phyloP scores from a whole-genome alignment of 2,797 vertebrate species.

The Brotula barbata region DNA sequence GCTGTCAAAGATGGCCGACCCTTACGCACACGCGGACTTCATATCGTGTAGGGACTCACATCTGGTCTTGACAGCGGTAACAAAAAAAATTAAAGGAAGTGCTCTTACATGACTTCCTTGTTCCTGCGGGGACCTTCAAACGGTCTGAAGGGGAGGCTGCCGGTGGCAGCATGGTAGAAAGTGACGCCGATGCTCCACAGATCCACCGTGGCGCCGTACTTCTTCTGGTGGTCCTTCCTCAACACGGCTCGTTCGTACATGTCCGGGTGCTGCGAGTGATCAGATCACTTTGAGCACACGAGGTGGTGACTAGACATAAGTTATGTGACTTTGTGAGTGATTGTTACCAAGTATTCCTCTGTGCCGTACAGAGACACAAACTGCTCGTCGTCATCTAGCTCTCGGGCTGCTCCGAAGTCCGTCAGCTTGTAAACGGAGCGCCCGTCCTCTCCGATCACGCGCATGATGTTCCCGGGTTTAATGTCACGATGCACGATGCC shows the following conservation, averaged over 20 bases:
- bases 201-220: slow-evolving; percentile 94
- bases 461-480: slow-evolving; percentile 98
- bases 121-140: slow-evolving; percentile 96
- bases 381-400: slow-evolving; percentile 96
- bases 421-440: slow-evolving; percentile 96
- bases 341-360: slow-evolving; percentile 81
- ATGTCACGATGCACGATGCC: slow-evolving; percentile 97
- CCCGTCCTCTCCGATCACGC: slow-evolving; percentile 94
- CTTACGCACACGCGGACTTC: too few relatives aligned
- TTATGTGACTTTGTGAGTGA: too few relatives aligned
- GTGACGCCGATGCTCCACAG: slow-evolving; percentile 98
- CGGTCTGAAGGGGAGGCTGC: slow-evolving; percentile 93
- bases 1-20: too few relatives aligned
- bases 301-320: too few relatives aligned
- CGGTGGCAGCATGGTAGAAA: slow-evolving; percentile 95
- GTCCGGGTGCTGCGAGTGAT: slow-evolving; percentile 87
- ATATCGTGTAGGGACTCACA: too few relatives aligned
- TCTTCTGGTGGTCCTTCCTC: slow-evolving; percentile 97
- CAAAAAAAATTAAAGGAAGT: neutral
- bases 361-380: slow-evolving; percentile 98
- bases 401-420: slow-evolving; percentile 94
- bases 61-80: too few relatives aligned
- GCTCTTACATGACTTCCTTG: slow-evolving; percentile 96
- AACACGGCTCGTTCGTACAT: slow-evolving; percentile 97
- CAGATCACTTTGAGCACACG: neutral